Percentiles rank a stretch among this genome's conserved stretches.
These are phyloP conservation scores for Falco berigora DNA, from an alignment of 2,797 vertebrate genomes.

Conservation along the genomic window DNA sequence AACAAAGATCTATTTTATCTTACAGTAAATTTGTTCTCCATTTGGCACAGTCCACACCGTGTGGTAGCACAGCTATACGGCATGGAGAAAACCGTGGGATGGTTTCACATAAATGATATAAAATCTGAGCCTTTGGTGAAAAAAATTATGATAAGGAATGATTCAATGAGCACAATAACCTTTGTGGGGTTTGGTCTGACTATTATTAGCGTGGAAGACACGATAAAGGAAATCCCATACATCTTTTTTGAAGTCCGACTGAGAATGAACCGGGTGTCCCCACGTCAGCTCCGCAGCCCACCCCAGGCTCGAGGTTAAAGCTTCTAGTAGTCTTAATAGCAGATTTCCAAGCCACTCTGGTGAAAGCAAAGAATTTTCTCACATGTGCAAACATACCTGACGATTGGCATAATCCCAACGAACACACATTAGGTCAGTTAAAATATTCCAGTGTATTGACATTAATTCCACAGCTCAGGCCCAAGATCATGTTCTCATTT, in stretches of 20 bases:
- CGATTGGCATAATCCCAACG: constrained; percentile 5
- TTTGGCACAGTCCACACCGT: not conserved
- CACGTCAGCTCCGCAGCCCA: not conserved
- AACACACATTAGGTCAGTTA: constrained; percentile 58
- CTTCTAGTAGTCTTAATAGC: not conserved
- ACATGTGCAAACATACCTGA: constrained; percentile 50
- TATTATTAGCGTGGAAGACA: not conserved
- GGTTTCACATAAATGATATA: not conserved
- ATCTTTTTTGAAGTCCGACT: not conserved
- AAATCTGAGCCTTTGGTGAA: not conserved
- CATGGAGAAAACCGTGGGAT: not conserved
- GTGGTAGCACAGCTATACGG: not conserved
- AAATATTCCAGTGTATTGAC: constrained; percentile 46
- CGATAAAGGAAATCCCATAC: not conserved
- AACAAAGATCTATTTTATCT: not conserved
- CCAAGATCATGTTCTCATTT: constrained; percentile 48
- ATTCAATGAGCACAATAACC: not conserved
- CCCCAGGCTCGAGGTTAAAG: not conserved
- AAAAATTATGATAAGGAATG: not conserved
- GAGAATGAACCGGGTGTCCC: not conserved
- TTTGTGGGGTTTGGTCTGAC: not conserved
- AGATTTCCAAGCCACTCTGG: constrained; percentile 1
- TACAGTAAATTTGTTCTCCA: not conserved
- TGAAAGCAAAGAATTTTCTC: constrained; percentile 42
- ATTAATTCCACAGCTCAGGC: constrained; percentile 48